Evolutionary conservation across 1,140 invertebrate species (phyloP), one percentile per base, ranked within the genome.

Genomic region (Ctenoplectra terminalis): DNA sequence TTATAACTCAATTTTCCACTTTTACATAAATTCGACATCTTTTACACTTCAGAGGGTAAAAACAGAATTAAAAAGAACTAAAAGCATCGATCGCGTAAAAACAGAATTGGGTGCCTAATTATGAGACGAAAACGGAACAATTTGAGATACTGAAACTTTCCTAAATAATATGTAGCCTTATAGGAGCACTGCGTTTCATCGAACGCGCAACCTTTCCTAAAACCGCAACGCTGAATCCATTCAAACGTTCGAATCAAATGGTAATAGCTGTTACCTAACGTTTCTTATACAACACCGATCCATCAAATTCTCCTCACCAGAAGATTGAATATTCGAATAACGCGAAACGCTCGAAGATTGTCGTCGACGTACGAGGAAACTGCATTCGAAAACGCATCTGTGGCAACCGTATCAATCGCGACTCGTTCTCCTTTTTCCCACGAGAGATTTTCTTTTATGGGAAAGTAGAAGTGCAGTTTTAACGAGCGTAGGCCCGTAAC

Each of bases 401-500:
- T 34, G 48, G 8, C n/a, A n/a, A 72, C 34, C 43, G 23, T 61
- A 40, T 37, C 67, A 46, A 43, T 9, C 54, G 40, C 37, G 37
- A 48, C 67, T 23, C 20, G 70, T 40, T 74, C 78, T 29, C 54
- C 40, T 75, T 75, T 81, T 56, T 66, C 71, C 31, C 71, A 43
- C 71, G 37, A 74, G 60, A 29, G 71, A 40, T 81, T 64, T 73
- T 81, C 78, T 81, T 81, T 81, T 56, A 77, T 82, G 72, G 63
- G 56, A 74, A 85, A 82, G 81, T 75, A 58, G 37, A 77, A 64
- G 83, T 46, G 58, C 63, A 70, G 52, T 43, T 86, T 80, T 83
- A 87, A 87, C 75, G 75, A 75, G 84, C 81, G 85, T 87, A 83
- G 85, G 85, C 43, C 23, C 52, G 69, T 40, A 64, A 71, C 75